Evolutionary conservation across 2,797 vertebrate genomes (phyloP).

Genomic region (Cossypha dichroa): DNA sequence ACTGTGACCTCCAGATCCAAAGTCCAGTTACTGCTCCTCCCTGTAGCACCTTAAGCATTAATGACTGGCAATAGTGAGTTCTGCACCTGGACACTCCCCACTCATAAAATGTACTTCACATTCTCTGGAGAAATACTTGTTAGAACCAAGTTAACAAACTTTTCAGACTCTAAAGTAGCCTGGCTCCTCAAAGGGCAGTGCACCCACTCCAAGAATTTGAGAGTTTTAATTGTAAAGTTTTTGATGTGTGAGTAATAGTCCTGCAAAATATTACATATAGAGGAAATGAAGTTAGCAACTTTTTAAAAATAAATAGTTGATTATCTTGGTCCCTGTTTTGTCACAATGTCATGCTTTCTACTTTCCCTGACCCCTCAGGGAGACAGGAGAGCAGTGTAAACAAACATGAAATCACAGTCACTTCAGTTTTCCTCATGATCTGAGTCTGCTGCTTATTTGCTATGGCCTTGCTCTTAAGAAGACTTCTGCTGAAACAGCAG

Average conservation of each 20-base stretch:
- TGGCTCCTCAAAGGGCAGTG: background rate
- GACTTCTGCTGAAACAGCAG: background rate
- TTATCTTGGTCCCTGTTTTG: background rate
- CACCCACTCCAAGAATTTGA: background rate
- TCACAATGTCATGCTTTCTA: background rate
- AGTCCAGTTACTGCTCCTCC: background rate
- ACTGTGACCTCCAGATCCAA: background rate
- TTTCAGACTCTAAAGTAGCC: background rate
- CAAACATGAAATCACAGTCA: background rate
- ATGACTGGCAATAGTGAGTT: background rate
- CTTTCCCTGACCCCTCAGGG: background rate
- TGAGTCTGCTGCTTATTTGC: background rate
- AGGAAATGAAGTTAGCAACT: background rate
- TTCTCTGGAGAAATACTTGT: background rate
- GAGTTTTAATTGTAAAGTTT: background rate
- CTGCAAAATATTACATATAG: background rate
- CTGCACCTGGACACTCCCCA: background rate
- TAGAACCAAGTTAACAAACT: background rate
- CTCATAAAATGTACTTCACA: background rate
- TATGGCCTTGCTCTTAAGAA: background rate
- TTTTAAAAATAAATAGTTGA: background rate
- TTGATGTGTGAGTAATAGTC: background rate
- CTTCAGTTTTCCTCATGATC: background rate
- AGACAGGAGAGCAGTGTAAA: background rate
- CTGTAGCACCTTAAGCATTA: background rate